Conservation (phyloP, 2,888 invertebrate species). For the Phalera bucephala region DNA sequence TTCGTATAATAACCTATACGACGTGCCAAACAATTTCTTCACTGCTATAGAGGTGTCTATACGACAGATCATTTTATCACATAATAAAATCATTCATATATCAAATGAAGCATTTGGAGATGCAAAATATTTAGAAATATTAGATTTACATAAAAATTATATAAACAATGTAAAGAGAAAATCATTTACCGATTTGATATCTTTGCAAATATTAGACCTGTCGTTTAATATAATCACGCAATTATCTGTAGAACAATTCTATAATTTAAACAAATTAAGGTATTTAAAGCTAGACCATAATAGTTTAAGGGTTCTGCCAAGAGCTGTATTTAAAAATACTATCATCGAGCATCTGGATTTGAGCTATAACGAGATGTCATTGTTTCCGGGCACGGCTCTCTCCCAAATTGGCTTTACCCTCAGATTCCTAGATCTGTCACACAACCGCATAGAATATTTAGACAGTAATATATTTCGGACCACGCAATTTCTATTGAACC, state of each 20-base stretch:
- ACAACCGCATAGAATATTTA: conserved; percentile 92
- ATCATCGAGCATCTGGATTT: conserved; percentile 91
- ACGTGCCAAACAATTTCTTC: conserved; percentile 86
- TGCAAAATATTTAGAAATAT: conserved; percentile 86
- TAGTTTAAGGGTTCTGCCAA: conserved; percentile 87
- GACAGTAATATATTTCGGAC: conserved; percentile 94
- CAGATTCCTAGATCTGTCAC: conserved; percentile 89
- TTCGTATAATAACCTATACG: conserved; percentile 86
- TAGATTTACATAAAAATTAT: conserved; percentile 89
- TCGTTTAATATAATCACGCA: conserved; percentile 90
- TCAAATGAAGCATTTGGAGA: conserved; percentile 90
- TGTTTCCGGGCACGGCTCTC: conserved; percentile 91
- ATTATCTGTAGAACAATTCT: conserved; percentile 91
- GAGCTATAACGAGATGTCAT: conserved; percentile 89
- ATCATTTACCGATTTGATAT: conserved; percentile 89
- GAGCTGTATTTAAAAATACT: conserved; percentile 91
- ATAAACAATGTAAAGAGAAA: conserved; percentile 88
- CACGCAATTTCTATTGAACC: conserved; percentile 89
- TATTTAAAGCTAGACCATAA: conserved; percentile 89
- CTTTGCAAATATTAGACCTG: conserved; percentile 90
- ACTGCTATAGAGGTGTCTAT: conserved; percentile 85
- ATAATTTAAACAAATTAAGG: conserved; percentile 88
- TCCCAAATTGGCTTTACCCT: conserved; percentile 91
- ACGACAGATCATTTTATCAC: conserved; percentile 87
- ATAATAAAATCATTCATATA: conserved; percentile 88